Percentiles rank a stretch among this genome's conserved stretches.
Conservation (phyloP, 2,888 invertebrate genomes). For the Amphipoea lucens region DNA sequence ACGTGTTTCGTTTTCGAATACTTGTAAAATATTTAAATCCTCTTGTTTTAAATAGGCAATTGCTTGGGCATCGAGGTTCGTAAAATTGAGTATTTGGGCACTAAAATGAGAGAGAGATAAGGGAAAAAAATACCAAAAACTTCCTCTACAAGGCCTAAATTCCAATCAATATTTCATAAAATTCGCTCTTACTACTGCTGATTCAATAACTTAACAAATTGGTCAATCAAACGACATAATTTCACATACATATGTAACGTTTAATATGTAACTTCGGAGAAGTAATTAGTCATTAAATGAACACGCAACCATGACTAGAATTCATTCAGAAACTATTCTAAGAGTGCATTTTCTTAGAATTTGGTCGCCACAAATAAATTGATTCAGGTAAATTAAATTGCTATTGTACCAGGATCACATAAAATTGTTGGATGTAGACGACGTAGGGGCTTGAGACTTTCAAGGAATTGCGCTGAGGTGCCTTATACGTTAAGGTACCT, state of each 20-base stretch:
- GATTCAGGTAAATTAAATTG: constrained; percentile 25
- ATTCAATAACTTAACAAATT: constrained; percentile 41
- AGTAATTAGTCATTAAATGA: constrained; percentile 56
- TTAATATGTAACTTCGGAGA: constrained; percentile 46
- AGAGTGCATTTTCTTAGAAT: constrained; percentile 45
- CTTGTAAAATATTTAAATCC: not conserved
- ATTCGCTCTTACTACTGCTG: constrained; percentile 9
- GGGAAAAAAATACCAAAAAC: not conserved
- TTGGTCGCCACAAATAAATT: constrained; percentile 13
- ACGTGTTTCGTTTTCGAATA: not conserved
- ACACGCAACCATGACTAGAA: constrained; percentile 37
- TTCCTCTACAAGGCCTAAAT: not conserved
- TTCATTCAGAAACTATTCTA: constrained; percentile 33
- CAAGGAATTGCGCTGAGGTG: constrained; percentile 32
- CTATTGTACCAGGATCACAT: constrained; percentile 48
- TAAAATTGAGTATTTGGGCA: too few relatives aligned
- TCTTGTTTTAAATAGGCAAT: not conserved
- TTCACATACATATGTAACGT: constrained; percentile 39
- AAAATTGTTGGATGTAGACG: constrained; percentile 24
- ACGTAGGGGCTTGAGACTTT: constrained; percentile 8
- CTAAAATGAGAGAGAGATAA: not conserved
- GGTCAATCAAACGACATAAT: constrained; percentile 39
- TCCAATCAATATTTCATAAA: not conserved
- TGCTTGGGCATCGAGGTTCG: not conserved
- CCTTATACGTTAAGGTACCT: constrained; percentile 26